Conservation (phyloP, 2,888 invertebrate species). For the Zhengitettix transpicula region DNA sequence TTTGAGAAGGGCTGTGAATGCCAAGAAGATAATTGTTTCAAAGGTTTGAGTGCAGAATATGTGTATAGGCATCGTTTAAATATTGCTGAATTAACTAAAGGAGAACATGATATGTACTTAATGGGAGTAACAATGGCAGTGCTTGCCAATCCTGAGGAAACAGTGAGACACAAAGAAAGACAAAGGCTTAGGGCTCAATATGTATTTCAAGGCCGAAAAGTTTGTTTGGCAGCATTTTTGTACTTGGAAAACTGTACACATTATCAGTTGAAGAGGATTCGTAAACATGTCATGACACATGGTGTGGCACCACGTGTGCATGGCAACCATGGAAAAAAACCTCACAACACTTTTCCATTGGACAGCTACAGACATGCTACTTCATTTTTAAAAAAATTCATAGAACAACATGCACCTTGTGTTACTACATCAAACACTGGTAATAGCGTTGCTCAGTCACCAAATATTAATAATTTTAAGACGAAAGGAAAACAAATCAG, state of each 20-base stretch:
- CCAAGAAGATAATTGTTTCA: constrained; percentile 56
- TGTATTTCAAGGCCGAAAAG: constrained; percentile 59
- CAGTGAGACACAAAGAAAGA: constrained; percentile 52
- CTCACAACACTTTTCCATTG: constrained; percentile 61
- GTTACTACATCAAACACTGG: not conserved
- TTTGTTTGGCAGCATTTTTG: constrained; percentile 60
- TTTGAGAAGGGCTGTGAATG: constrained; percentile 60
- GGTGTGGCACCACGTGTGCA: constrained; percentile 63
- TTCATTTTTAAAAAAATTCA: constrained; percentile 54
- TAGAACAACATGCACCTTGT: constrained; percentile 41
- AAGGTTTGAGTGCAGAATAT: constrained; percentile 54
- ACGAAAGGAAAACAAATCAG: constrained; percentile 28
- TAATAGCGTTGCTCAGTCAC: not conserved
- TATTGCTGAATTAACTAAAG: constrained; percentile 62
- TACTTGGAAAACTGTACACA: constrained; percentile 66
- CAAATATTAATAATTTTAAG: not conserved
- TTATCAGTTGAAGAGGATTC: constrained; percentile 58
- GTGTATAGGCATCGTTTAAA: constrained; percentile 61
- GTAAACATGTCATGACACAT: constrained; percentile 63
- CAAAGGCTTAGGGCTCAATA: constrained; percentile 56
- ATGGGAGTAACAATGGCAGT: constrained; percentile 77
- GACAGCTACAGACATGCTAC: constrained; percentile 65
- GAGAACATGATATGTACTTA: constrained; percentile 69
- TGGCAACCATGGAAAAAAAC: constrained; percentile 64
- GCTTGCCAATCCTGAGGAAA: constrained; percentile 51